A percentile compares a stretch with the other conserved stretches of the same genome.
phyloP scores from a whole-genome alignment of 1,140 invertebrate species.

The Zelostemma sp. region DNA sequence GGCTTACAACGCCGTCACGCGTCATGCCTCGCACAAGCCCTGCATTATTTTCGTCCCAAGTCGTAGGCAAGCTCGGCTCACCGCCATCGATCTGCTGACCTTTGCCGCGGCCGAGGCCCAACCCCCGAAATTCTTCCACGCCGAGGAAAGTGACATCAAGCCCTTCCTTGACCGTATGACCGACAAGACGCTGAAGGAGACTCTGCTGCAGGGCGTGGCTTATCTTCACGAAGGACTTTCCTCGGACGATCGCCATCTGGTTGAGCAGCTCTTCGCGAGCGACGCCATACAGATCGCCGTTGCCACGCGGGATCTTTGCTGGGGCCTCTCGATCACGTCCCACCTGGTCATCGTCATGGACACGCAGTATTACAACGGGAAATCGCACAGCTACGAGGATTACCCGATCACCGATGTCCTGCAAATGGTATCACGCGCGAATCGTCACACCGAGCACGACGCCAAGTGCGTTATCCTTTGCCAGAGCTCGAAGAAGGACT shows the following conservation, averaged over 20 bases:
- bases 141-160: slow-evolving; percentile 86
- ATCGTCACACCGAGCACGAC: slow-evolving; percentile 87
- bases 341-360: slow-evolving; percentile 98
- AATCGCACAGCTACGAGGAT: slow-evolving; percentile 93
- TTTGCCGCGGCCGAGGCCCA: slow-evolving; percentile 91
- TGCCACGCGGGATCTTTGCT: slow-evolving; percentile 90
- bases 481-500: slow-evolving; percentile 97
- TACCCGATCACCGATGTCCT: slow-evolving; percentile 97
- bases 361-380: slow-evolving; percentile 97
- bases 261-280: slow-evolving; percentile 93
- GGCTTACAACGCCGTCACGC: slow-evolving; percentile 93
- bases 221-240: slow-evolving; percentile 97
- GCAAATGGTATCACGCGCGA: slow-evolving; percentile 96
- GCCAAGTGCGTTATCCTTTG: slow-evolving; percentile 98
- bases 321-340: slow-evolving; percentile 88
- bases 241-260: slow-evolving; percentile 84
- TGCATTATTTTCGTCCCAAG: slow-evolving; percentile 98
- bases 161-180: slow-evolving; percentile 89
- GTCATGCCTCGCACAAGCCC: slow-evolving; percentile 89
- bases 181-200: slow-evolving; percentile 91
- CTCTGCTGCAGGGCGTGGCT: slow-evolving; percentile 92
- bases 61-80: slow-evolving; percentile 91
- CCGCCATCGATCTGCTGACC: slow-evolving; percentile 95
- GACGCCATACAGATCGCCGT: slow-evolving; percentile 94
- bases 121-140: slow-evolving; percentile 89